Percentiles rank a stretch among this genome's conserved stretches.
These are phyloP conservation scores for Oreamnos americanus DNA, from an alignment of 2,113 vertebrate species.

Conservation along the genomic window DNA sequence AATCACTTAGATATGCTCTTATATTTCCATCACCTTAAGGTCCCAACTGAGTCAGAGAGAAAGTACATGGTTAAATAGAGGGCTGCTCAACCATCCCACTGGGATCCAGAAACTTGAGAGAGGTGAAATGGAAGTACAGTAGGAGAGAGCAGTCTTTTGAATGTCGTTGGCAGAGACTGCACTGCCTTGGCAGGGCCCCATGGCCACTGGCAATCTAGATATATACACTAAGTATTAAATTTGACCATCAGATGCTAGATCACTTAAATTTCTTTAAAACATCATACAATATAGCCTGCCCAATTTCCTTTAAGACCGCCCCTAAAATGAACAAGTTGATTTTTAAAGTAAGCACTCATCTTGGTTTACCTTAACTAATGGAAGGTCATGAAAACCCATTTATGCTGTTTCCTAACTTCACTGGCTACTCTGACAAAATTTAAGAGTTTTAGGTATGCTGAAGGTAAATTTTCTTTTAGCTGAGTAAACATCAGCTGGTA, in stretches of 20 bases:
- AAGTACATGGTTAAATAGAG: constrained; percentile 7
- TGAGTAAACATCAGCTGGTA: constrained; percentile 2
- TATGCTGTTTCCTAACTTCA: background rate
- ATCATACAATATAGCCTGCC: background rate
- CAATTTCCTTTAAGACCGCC: background rate
- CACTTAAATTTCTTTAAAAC: constrained; percentile 11
- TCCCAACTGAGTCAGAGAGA: constrained; percentile 9
- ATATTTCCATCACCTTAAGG: background rate
- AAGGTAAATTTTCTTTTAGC: background rate
- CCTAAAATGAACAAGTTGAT: background rate
- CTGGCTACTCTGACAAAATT: background rate
- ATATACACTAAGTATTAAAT: background rate
- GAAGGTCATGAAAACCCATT: constrained; percentile 14
- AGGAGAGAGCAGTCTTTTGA: background rate
- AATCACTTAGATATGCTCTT: background rate
- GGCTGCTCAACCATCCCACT: background rate
- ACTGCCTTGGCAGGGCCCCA: constrained; percentile 24
- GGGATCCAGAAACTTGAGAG: background rate
- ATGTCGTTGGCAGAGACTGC: background rate
- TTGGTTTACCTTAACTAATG: constrained; percentile 27
- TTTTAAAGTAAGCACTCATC: constrained; percentile 3
- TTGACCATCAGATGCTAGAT: background rate
- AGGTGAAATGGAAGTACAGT: background rate
- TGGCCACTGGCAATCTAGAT: background rate
- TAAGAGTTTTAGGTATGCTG: background rate